Evolutionary conservation across 1,140 invertebrate genomes (phyloP), one percentile per base, ranked within the genome.

Genomic region (Trachymyrmex cornetzi): DNA sequence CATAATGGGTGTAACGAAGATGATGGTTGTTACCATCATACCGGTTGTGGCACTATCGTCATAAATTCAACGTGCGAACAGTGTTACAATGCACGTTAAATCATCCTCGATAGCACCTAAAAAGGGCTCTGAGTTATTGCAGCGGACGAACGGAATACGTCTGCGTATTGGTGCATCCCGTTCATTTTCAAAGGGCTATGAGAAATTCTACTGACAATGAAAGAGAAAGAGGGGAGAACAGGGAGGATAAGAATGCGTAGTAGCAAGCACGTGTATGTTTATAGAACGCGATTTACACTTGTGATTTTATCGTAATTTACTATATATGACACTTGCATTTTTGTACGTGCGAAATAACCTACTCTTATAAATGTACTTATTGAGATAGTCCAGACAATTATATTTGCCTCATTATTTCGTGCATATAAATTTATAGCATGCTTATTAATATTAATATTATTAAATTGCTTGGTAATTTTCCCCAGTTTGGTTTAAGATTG

Each of bases 21-120:
- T 22, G 63, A 81, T 77, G 79, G 75, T 87, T 88, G 89, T 92
- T 91, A 91, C 90, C 66, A 86, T 63, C 88, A 85, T 90, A 90
- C 88, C 90, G 87, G 88, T 92, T 88, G 85, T 72, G 71, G 30
- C 55, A 50, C 66, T 24, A 87, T 88, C 82, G 59, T 91, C 92
- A 77, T 94, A 93, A 94, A 94, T 94, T 89, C 86, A 89, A 92
- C 90, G 91, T 91, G 91, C 89, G 92, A 94, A 92, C 88, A 87
- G 77, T 81, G 71, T 27, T 57, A 94, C 93, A 93, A 93, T 93
- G 92, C 88, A 85, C 89, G 71, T 74, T 94, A 93, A 93, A 94
- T 93, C 91, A 94, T 93, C 82, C 86, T 71, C 44, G 89, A 92
- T 91, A 87, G 87, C 66, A 84, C 88, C 80, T 90, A 88, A 91